phyloP scores from a whole-genome alignment of 2,888 invertebrate species.

The Phengaris alcon region DNA sequence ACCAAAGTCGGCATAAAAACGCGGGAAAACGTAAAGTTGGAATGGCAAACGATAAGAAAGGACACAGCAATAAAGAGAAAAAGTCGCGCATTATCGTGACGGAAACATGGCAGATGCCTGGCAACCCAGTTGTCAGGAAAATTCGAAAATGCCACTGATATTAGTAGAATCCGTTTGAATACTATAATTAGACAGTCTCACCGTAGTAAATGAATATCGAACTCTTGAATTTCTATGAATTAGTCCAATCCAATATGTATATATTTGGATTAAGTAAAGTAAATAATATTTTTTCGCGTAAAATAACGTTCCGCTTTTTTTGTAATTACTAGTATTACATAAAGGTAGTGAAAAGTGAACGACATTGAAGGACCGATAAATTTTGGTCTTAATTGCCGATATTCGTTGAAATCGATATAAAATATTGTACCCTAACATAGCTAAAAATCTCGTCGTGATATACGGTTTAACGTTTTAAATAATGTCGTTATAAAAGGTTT shows the following conservation, averaged over 20 bases:
- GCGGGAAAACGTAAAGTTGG: not conserved
- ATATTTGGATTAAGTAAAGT: not conserved
- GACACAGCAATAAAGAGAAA: slow-evolving; percentile 21
- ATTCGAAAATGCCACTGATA: not conserved
- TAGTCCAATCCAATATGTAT: not conserved
- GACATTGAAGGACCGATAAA: no score
- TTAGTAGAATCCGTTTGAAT: not conserved
- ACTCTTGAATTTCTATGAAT: not conserved
- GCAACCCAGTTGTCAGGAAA: not conserved
- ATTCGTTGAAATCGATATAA: no score
- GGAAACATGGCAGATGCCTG: slow-evolving; percentile 1
- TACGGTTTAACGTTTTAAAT: no score
- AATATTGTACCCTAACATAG: no score
- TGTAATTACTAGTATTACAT: not conserved
- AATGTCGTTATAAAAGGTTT: no score
- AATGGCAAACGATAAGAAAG: slow-evolving; percentile 6
- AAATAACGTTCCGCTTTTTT: not conserved
- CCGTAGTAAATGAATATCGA: not conserved
- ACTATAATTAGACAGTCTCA: no score
- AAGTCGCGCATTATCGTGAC: slow-evolving; percentile 13
- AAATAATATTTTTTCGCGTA: not conserved
- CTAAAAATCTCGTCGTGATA: no score
- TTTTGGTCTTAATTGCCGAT: no score
- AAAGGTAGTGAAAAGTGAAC: not conserved
- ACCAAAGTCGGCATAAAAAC: not conserved